Conservation (phyloP, 2,113 vertebrate genomes). For the Phalacrocorax aristotelis region DNA sequence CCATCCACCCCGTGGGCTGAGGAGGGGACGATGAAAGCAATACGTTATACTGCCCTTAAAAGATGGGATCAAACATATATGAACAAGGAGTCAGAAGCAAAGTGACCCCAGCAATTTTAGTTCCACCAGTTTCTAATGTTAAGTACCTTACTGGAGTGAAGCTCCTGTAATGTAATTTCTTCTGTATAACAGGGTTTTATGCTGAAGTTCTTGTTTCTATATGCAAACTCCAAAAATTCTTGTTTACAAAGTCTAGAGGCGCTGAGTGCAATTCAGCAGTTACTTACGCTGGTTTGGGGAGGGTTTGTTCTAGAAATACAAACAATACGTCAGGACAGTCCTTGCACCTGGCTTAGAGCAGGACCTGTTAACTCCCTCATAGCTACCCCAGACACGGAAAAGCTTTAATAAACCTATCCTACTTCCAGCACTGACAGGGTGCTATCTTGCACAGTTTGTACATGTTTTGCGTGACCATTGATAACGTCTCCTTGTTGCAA, state of each 20-base stretch:
- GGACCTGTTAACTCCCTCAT: not conserved
- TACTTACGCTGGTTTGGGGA: not conserved
- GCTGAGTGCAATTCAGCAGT: not conserved
- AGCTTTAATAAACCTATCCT: not conserved
- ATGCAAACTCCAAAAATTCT: not conserved
- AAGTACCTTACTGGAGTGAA: not conserved
- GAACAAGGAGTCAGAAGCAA: not conserved
- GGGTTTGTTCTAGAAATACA: not conserved
- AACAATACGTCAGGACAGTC: not conserved
- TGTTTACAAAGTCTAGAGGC: not conserved
- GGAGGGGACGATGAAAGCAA: not conserved
- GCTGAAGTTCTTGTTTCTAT: not conserved
- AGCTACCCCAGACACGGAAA: not conserved
- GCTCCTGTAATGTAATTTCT: not conserved
- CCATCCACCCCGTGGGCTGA: not conserved
- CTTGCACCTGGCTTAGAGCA: not conserved
- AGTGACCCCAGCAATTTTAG: not conserved
- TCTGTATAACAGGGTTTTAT: not conserved
- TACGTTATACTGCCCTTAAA: not conserved
- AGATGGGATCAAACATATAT: not conserved
- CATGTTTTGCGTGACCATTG: not conserved
- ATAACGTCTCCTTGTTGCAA: not conserved
- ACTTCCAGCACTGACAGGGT: not conserved
- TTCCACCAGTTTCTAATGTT: not conserved
- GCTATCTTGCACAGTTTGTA: not conserved